phyloP scores from a whole-genome alignment of 1,140 invertebrate genomes.

The Drosophila trapezifrons region DNA sequence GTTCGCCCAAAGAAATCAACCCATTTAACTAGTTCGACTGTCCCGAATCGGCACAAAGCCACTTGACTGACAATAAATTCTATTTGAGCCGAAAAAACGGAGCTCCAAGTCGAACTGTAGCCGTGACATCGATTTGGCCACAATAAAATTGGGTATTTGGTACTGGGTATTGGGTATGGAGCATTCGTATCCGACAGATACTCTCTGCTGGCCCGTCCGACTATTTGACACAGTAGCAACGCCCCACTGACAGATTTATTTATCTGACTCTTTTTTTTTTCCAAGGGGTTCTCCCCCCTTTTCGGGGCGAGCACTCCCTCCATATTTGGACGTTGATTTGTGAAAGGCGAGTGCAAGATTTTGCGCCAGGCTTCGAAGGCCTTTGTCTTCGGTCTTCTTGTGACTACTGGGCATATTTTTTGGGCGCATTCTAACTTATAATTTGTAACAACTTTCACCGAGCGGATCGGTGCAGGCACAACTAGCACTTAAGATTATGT shows the following conservation, averaged over 20 bases:
- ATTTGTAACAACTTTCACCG: slow-evolving; percentile 78
- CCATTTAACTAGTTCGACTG: slow-evolving; percentile 50
- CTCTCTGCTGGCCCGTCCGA: slow-evolving; percentile 41
- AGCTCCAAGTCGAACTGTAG: slow-evolving; percentile 23
- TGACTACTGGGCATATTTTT: slow-evolving; percentile 71
- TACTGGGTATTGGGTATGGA: slow-evolving; percentile 27
- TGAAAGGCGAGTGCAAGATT: slow-evolving; percentile 67
- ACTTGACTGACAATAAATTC: slow-evolving; percentile 50
- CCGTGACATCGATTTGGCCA: slow-evolving; percentile 65
- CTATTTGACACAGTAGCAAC: slow-evolving; percentile 74
- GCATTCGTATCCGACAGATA: slow-evolving; percentile 66
- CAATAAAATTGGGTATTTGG: slow-evolving; percentile 51
- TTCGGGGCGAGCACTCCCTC: slow-evolving; percentile 38
- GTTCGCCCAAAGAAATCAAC: slow-evolving; percentile 48
- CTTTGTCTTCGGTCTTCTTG: slow-evolving; percentile 19
- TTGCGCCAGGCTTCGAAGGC: slow-evolving; percentile 18
- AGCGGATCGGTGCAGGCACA: slow-evolving; percentile 29
- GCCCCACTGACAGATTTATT: slow-evolving; percentile 77
- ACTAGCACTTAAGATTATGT: slow-evolving; percentile 64
- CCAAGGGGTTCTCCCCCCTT: slow-evolving; percentile 17
- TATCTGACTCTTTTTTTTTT: slow-evolving; percentile 31
- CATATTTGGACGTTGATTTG: slow-evolving; percentile 63
- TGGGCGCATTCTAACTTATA: slow-evolving; percentile 65
- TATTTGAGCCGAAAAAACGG: slow-evolving; percentile 16
- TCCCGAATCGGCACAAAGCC: slow-evolving; percentile 42